Conservation (phyloP, 2,888 invertebrate species). For the Patella depressa region DNA sequence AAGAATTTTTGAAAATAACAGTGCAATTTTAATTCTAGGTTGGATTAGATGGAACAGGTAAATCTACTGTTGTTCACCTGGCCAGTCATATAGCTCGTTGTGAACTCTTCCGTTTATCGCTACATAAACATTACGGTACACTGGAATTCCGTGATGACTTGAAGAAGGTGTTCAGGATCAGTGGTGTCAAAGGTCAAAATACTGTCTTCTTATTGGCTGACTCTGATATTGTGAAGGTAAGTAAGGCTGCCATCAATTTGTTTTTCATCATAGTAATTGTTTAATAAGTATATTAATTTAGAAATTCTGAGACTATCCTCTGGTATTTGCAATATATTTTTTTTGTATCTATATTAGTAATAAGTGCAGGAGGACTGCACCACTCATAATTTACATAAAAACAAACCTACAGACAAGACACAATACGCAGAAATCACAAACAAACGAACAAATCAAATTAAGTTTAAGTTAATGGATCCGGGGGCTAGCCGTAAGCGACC, state of each 20-base stretch:
- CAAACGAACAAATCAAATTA: too few relatives aligned
- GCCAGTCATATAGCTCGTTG: constrained; percentile 66
- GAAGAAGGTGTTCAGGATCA: constrained; percentile 62
- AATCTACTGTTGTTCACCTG: constrained; percentile 67
- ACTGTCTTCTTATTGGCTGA: constrained; percentile 69
- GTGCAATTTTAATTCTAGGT: constrained; percentile 48
- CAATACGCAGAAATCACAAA: too few relatives aligned
- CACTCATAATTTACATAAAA: too few relatives aligned
- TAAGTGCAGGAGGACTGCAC: too few relatives aligned
- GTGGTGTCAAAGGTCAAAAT: constrained; percentile 65
- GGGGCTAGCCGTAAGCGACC: too few relatives aligned
- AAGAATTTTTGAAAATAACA: constrained; percentile 14
- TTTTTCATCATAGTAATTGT: too few relatives aligned
- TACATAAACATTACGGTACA: constrained; percentile 65
- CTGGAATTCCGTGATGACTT: constrained; percentile 69
- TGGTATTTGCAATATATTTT: too few relatives aligned
- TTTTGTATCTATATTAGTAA: too few relatives aligned
- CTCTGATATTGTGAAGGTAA: constrained; percentile 68
- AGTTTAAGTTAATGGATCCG: too few relatives aligned
- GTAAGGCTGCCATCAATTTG: not conserved
- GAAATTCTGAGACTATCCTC: too few relatives aligned
- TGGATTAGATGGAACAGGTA: constrained; percentile 68
- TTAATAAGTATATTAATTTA: too few relatives aligned
- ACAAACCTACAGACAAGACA: too few relatives aligned
- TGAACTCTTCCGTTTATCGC: constrained; percentile 64